phyloP scores from a whole-genome alignment of 2,888 invertebrate genomes.

The Cyclophora punctaria region DNA sequence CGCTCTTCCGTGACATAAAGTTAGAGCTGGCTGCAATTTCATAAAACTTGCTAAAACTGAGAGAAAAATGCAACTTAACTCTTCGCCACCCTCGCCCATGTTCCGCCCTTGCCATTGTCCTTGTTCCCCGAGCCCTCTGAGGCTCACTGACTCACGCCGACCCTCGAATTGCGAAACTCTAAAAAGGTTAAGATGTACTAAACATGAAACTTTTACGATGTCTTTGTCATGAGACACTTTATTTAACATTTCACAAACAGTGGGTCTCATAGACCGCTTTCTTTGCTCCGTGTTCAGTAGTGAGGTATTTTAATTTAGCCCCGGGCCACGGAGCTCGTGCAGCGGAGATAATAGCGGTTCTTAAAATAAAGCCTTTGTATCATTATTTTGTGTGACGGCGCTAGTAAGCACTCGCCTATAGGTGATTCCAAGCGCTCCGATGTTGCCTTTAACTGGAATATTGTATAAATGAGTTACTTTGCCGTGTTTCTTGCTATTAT shows the following conservation, averaged over 20 bases:
- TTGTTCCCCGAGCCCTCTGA: constrained; percentile 5
- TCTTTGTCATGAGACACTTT: constrained; percentile 27
- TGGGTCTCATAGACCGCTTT: constrained; percentile 23
- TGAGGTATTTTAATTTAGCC: constrained; percentile 52
- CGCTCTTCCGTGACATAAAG: no score
- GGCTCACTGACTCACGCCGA: constrained; percentile 4
- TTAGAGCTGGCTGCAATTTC: no score
- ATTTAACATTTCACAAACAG: constrained; percentile 29
- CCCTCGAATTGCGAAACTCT: constrained; percentile 16
- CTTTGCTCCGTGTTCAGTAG: constrained; percentile 26
- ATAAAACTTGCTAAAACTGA: no score
- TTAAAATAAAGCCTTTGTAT: constrained; percentile 59
- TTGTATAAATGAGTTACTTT: constrained; percentile 17
- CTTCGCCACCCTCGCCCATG: constrained; percentile 12
- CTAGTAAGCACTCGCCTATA: constrained; percentile 17
- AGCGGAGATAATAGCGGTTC: constrained; percentile 52
- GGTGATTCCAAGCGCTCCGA: constrained; percentile 10
- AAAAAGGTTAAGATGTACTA: constrained; percentile 27
- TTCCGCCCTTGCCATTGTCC: constrained; percentile 16
- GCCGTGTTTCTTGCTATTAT: constrained; percentile 13
- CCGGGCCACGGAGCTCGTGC: constrained; percentile 38
- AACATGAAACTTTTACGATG: constrained; percentile 32
- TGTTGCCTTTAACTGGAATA: constrained; percentile 17
- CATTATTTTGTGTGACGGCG: constrained; percentile 45
- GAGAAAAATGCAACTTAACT: constrained; percentile 6